Percentiles rank a stretch among this genome's conserved stretches.
These are phyloP conservation scores for Argyra leucocephala DNA, from an alignment of 2,888 invertebrate species.

Conservation along the genomic window DNA sequence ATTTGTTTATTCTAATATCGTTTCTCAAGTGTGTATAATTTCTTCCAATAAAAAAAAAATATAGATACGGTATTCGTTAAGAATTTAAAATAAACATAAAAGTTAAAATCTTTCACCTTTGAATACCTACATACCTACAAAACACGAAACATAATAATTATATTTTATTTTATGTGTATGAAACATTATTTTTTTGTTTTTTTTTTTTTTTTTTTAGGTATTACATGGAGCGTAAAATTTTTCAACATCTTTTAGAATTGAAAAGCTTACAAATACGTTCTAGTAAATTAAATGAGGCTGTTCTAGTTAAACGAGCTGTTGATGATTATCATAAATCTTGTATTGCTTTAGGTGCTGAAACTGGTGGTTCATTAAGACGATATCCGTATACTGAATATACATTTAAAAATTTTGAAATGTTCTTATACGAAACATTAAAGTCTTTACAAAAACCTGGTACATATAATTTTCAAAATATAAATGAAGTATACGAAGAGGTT, in stretches of 20 bases:
- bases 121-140: too few species aligned
- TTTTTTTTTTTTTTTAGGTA: constrained; percentile 50
- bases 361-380: constrained; percentile 46
- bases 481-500: constrained; percentile 55
- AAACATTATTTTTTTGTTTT: not conserved
- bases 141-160: not conserved
- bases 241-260: constrained; percentile 83
- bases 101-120: too few species aligned
- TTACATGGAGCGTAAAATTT: constrained; percentile 82
- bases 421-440: constrained; percentile 76
- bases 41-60: too few species aligned
- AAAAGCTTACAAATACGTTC: constrained; percentile 87
- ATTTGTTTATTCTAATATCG: too few species aligned
- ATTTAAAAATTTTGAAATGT: constrained; percentile 74
- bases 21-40: too few species aligned
- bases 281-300: constrained; percentile 76
- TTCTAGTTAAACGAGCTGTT: constrained; percentile 77
- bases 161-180: not conserved
- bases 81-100: too few species aligned
- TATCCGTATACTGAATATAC: constrained; percentile 58
- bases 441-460: constrained; percentile 63
- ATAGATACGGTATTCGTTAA: too few species aligned
- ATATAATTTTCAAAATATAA: constrained; percentile 53
- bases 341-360: constrained; percentile 50
- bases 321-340: constrained; percentile 74